phyloP scores from a whole-genome alignment of 1,140 invertebrate genomes.

The Aphelenchoides fujianensis region DNA sequence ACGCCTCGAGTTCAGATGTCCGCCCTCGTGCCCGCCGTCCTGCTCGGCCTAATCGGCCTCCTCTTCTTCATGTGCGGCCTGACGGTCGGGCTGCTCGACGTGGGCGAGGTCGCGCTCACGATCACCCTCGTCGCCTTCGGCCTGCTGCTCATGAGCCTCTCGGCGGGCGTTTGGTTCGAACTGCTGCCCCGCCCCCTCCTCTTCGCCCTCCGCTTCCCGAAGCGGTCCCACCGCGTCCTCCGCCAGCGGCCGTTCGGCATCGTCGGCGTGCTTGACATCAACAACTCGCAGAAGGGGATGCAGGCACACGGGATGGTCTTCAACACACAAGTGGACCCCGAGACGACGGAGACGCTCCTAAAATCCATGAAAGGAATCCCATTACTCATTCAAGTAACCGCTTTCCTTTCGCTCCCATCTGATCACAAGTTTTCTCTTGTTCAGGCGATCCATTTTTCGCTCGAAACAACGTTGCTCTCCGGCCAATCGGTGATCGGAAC shows the following conservation, averaged over 20 bases:
- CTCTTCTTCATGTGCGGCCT: constrained; percentile 17
- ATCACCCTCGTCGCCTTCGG: constrained; percentile 11
- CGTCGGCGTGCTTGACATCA: constrained; percentile 7
- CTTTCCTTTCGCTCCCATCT: constrained; percentile 4
- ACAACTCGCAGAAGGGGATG: constrained; percentile 11
- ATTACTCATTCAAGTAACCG: constrained; percentile 23
- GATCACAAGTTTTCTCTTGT: neutral
- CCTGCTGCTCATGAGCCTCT: constrained; percentile 4
- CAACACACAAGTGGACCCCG: constrained; percentile 20
- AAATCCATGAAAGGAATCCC: constrained; percentile 26
- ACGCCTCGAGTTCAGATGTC: neutral
- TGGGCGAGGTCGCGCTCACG: constrained; percentile 3
- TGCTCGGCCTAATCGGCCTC: constrained; percentile 20
- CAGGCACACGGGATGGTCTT: neutral
- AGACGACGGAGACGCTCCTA: constrained; percentile 30
- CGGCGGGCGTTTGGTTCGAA: constrained; percentile 13
- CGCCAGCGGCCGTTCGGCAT: neutral
- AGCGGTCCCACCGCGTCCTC: neutral
- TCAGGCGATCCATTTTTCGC: constrained; percentile 27
- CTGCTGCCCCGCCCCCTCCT: neutral
- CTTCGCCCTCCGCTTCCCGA: neutral
- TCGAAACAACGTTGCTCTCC: constrained; percentile 32
- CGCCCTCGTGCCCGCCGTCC: constrained; percentile 5
- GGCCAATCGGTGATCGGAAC: constrained; percentile 20
- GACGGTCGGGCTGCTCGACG: constrained; percentile 6